Evolutionary conservation across 2,797 vertebrate genomes (phyloP).

Genomic region (Urocyon cinereoargenteus): DNA sequence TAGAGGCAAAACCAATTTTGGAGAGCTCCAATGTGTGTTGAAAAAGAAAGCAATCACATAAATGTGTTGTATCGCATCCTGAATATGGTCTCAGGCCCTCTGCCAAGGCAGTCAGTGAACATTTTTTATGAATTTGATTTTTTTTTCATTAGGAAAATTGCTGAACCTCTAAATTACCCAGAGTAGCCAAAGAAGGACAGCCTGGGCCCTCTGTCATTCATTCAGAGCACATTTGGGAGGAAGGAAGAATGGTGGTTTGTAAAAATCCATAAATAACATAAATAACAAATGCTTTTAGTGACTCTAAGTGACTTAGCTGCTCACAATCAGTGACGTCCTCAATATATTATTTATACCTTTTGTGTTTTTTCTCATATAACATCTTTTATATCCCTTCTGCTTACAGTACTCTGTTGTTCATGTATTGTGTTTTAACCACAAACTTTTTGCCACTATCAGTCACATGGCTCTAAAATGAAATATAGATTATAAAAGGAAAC

Average conservation of each 20-base stretch:
- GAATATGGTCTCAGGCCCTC: slow-evolving; percentile 61
- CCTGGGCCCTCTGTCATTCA: slow-evolving; percentile 74
- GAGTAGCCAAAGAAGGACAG: slow-evolving; percentile 68
- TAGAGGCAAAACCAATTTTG: slow-evolving; percentile 66
- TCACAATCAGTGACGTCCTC: slow-evolving; percentile 75
- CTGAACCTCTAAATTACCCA: slow-evolving; percentile 82
- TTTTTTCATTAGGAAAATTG: slow-evolving; percentile 82
- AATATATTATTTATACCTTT: slow-evolving; percentile 84
- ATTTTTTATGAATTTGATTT: slow-evolving; percentile 77
- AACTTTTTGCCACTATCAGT: slow-evolving; percentile 71
- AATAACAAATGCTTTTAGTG: slow-evolving; percentile 82
- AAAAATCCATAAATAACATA: slow-evolving; percentile 83
- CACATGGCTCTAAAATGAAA: slow-evolving; percentile 59
- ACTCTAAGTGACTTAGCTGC: slow-evolving; percentile 73
- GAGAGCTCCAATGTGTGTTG: background rate
- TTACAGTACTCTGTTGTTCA: slow-evolving; percentile 74
- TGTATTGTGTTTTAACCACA: slow-evolving; percentile 71
- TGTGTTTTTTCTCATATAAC: slow-evolving; percentile 75
- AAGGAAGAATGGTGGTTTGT: slow-evolving; percentile 80
- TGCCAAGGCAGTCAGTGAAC: slow-evolving; percentile 71
- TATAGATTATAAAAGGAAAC: slow-evolving; percentile 80
- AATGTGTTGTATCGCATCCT: slow-evolving; percentile 76
- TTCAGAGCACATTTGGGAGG: slow-evolving; percentile 60
- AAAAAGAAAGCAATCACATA: slow-evolving; percentile 66
- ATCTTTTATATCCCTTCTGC: slow-evolving; percentile 5